These are phyloP conservation scores for Trachymyrmex septentrionalis DNA, from an alignment of 1,140 invertebrate species.

Conservation along the genomic window DNA sequence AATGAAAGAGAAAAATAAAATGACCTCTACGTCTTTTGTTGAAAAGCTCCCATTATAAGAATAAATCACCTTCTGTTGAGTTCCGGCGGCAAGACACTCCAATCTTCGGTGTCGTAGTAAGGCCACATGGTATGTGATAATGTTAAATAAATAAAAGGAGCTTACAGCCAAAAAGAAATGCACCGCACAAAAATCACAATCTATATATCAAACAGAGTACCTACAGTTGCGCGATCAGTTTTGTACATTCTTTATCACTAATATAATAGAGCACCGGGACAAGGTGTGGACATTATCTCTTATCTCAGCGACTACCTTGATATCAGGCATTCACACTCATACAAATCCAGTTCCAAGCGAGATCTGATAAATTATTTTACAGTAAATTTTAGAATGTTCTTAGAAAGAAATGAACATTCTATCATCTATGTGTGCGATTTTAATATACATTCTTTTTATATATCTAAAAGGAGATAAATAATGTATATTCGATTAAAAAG, in stretches of 20 bases:
- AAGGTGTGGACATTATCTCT: slow-evolving; percentile 82
- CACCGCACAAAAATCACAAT: slow-evolving; percentile 58
- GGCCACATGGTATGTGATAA: slow-evolving; percentile 87
- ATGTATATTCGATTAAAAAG: slow-evolving; percentile 18
- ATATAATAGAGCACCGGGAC: slow-evolving; percentile 70
- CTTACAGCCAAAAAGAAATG: slow-evolving; percentile 10
- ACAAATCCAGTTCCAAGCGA: slow-evolving; percentile 28
- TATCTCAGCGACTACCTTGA: slow-evolving; percentile 77
- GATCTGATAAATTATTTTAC: slow-evolving; percentile 10
- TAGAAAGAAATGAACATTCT: not conserved
- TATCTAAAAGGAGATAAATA: not conserved
- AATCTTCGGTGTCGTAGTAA: slow-evolving; percentile 91
- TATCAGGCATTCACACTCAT: slow-evolving; percentile 70
- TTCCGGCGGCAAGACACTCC: slow-evolving; percentile 93
- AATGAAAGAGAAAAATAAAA: too few species aligned
- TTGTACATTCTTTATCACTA: slow-evolving; percentile 79
- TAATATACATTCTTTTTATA: not conserved
- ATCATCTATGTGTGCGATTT: not conserved
- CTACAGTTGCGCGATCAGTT: slow-evolving; percentile 53
- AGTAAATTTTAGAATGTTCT: not conserved
- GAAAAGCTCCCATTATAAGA: not conserved
- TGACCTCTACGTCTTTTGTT: too few species aligned
- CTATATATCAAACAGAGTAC: slow-evolving; percentile 54
- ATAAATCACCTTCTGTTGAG: slow-evolving; percentile 91
- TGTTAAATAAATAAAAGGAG: slow-evolving; percentile 49